Percentiles rank a stretch among this genome's conserved stretches.
phyloP scores from a whole-genome alignment of 1,140 invertebrate genomes.

The Caenorhabditis brenneri region DNA sequence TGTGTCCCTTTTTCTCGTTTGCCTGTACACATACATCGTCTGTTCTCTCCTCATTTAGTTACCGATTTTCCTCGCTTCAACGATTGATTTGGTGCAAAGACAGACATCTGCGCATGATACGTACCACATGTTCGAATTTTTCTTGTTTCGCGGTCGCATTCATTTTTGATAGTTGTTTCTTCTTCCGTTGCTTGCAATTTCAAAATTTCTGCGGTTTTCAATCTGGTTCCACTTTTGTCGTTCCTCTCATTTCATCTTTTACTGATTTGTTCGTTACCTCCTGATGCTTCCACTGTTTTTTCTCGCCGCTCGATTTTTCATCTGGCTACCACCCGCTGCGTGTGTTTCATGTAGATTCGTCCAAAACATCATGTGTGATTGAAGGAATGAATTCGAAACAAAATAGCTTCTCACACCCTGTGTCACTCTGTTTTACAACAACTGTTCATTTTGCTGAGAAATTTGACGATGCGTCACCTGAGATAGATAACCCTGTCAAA shows the following conservation, averaged over 20 bases:
- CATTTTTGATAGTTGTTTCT: neutral
- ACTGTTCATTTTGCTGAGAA: slow-evolving; percentile 14
- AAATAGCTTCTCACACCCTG: slow-evolving; percentile 33
- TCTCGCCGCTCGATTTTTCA: neutral
- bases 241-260: neutral
- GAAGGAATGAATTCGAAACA: slow-evolving; percentile 24
- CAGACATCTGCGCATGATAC: neutral
- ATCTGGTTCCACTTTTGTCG: slow-evolving; percentile 38
- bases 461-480: neutral
- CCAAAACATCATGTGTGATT: slow-evolving; percentile 21
- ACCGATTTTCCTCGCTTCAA: neutral
- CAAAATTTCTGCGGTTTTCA: neutral
- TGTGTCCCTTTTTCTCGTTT: neutral
- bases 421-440: slow-evolving; percentile 19
- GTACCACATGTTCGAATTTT: slow-evolving; percentile 11
- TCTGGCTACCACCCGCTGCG: slow-evolving; percentile 25
- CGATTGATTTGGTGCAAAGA: slow-evolving; percentile 4
- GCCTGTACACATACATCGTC: neutral
- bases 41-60: neutral
- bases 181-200: neutral
- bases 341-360: slow-evolving; percentile 18
- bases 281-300: neutral
- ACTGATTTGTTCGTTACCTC: neutral
- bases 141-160: neutral
- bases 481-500: neutral